Base-by-base conservation (phyloP, 2,797 vertebrate genomes). In the Onychomys leucogaster region DNA sequence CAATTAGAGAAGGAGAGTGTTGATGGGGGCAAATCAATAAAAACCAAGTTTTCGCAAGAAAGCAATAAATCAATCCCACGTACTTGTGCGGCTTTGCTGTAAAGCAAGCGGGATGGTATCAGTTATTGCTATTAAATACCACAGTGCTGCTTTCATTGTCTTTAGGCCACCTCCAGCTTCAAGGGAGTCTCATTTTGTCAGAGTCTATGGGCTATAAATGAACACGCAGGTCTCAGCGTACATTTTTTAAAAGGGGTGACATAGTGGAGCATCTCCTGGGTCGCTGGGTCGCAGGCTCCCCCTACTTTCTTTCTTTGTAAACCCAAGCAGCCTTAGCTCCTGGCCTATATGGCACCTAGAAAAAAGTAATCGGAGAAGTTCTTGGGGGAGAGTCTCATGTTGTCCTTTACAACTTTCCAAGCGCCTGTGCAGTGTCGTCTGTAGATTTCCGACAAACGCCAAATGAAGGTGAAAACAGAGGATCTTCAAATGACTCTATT, bases 21-120 rank as follows among this genome's bases (percentile, higher is more conserved):
- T 84, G 82, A 94, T 61, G 41, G 5, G 34, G 13, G 73, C 96
- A 94, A 94, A 94, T 96, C 96, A 97, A 96, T 98, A 98, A 97
- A 97, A 98, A 97, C 94, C 82, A 94, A 95, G 84, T 98, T 98
- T 92, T 97, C 94, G 96, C 97, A 97, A 97, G 93, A 97, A 97
- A 97, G 86, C 94, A 96, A 98, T 98, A 98, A 98, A 98, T 98
- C 98, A 98, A 97, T 97, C 89, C 84, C 67, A 95, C 97, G 91
- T 98, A 98, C 98, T 92, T 95, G 81, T 85, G 96, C 88, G 90
- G 55, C 91, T 95, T 97, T 19, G 1, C 71, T 97, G 89, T 95
- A 93, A 75, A 41, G 88, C 67, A 37, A 49, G 90, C 90, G 76
- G 7, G 16, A 93, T 96, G 94, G 95, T 46, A 89, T 25, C 19